Percentiles rank a stretch among this genome's conserved stretches.
Conservation (phyloP, 1,140 invertebrate species). For the Caenorhabditis brenneri region DNA sequence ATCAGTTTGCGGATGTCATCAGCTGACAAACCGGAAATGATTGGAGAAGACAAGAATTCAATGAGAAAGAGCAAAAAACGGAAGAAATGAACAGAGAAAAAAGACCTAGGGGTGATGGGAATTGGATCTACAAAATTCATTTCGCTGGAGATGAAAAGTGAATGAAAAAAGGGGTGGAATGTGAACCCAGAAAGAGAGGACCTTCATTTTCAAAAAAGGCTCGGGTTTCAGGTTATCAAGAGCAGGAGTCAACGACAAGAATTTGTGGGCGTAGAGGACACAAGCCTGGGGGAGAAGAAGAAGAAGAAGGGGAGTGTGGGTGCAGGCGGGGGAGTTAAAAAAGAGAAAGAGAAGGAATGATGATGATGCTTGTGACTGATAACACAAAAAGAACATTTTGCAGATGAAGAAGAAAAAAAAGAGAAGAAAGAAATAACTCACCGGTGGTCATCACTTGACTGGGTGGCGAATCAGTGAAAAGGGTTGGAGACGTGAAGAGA, state of each 20-base stretch:
- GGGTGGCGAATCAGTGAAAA: constrained; percentile 64
- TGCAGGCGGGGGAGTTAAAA: not conserved
- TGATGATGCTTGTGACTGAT: constrained; percentile 38
- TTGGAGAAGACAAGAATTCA: not conserved
- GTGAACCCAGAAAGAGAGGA: constrained; percentile 6
- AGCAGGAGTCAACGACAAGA: not conserved
- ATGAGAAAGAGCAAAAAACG: not conserved
- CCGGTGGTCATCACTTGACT: constrained; percentile 66
- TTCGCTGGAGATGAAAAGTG: not conserved
- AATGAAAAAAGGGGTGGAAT: constrained; percentile 29
- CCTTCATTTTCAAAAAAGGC: constrained; percentile 21
- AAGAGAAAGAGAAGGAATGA: not conserved
- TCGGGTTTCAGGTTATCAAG: constrained; percentile 42
- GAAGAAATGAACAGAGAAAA: not conserved
- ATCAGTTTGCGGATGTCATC: constrained; percentile 12
- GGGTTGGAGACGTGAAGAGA: constrained; percentile 62
- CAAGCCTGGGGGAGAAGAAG: not conserved
- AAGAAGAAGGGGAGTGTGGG: not conserved
- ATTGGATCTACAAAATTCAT: not conserved
- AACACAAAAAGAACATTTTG: constrained; percentile 7
- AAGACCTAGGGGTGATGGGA: not conserved
- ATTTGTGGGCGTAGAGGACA: not conserved
- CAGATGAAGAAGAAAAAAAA: not conserved
- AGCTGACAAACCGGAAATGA: constrained; percentile 38
- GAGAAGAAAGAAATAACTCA: constrained; percentile 53